Evolutionary conservation across 2,797 vertebrate genomes (phyloP).

Genomic region (Orientallactaga sibirica): DNA sequence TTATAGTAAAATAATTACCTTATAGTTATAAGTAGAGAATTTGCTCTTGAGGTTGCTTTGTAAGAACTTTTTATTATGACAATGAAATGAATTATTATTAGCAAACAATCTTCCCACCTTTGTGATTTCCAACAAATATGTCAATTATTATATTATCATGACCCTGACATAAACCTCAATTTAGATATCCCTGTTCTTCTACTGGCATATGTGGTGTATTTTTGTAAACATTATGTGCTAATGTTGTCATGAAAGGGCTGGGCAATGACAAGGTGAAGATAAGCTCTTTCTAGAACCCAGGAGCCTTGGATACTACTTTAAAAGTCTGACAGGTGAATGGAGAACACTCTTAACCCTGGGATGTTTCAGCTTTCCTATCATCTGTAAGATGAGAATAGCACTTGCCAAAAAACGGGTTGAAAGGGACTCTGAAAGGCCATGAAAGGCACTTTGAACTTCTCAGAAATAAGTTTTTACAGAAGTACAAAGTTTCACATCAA

Average conservation of each 20-base stretch:
- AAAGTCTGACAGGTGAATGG: not conserved
- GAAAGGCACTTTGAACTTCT: slow-evolving; percentile 70
- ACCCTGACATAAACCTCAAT: not conserved
- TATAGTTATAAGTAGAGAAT: not conserved
- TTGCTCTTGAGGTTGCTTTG: not conserved
- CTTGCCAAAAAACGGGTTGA: slow-evolving; percentile 66
- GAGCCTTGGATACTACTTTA: not conserved
- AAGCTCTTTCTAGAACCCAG: not conserved
- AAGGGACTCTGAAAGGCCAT: slow-evolving; percentile 59
- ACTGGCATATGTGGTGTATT: not conserved
- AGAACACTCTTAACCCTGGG: slow-evolving; percentile 45
- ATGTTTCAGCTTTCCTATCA: not conserved
- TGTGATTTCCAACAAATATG: not conserved
- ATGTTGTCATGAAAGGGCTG: not conserved
- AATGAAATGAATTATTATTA: not conserved
- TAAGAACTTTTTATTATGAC: not conserved
- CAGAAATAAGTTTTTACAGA: slow-evolving; percentile 67
- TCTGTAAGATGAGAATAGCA: slow-evolving; percentile 42
- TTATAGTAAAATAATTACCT: not conserved
- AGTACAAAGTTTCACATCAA: slow-evolving; percentile 75
- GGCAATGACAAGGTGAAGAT: not conserved
- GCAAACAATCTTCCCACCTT: not conserved
- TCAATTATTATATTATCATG: not conserved
- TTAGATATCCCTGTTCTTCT: slow-evolving; percentile 18
- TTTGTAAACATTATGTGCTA: slow-evolving; percentile 15